Evolutionary conservation across 30 jellyfish, hydroid and myxozoan species (phyloP), one percentile per base, ranked within the genome.

Genomic region (Hydra vulgaris): DNA sequence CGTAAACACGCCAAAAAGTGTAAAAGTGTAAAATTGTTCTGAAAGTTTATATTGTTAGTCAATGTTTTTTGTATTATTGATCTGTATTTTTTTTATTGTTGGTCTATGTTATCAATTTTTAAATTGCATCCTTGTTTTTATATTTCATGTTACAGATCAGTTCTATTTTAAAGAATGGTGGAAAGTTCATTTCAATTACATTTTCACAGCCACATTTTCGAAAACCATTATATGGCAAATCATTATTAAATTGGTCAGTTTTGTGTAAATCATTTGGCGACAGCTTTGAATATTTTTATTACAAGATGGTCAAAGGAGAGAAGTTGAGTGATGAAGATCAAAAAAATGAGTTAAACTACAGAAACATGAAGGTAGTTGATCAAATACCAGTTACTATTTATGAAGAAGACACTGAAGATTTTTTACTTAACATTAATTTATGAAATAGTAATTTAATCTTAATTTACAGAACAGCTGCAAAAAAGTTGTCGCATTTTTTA

Each of bases 171-270:
- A 71, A 17, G 53, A 27, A 27, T 20, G 26, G 7, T 71, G 79
- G 79, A 27, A 71, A 53, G 53, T 71, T 71, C 79, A 71, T 71
- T 53, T 71, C 79, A 0, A 27, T 71, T 17, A 71, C 79, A 20
- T 71, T 71, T 20, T 17, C 79, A 17, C 79, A 71, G 27, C 79
- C 79, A 17, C 79, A 71, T 71, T 71, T 71, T 53, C 27, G 79
- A 0, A 71, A 71, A 7, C 79, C 79, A 23, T 71, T 71, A 1
- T 71, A 71, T 71, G 26, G 56, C 18, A 71, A 53, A 27, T 15
- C 27, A 53, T 18, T 17, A 0, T 71, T 23, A 5, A 23, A 53
- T 71, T 71, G 79, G 79, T 27, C 27, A 17, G 17, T 71, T 1
- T 0, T 23, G 1, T 71, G 27, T 23, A 71, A 71, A 20, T 27